These are phyloP conservation scores for Drosophila incognita DNA, from an alignment of 2,888 invertebrate species.

Conservation along the genomic window DNA sequence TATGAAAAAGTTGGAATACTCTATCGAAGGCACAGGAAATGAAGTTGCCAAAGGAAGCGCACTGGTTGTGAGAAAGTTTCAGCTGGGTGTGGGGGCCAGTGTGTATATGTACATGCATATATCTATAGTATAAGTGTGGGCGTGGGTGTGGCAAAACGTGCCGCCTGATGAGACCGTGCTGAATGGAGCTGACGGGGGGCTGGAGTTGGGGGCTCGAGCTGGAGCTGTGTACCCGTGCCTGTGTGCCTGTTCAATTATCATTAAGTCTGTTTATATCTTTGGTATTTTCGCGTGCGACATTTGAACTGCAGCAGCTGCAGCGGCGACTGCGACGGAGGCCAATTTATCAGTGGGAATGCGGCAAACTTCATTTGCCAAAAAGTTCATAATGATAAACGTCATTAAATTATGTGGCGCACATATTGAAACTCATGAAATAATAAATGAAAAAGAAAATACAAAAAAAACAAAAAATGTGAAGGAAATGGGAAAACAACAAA, in stretches of 20 bases:
- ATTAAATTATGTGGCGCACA: slow-evolving; percentile 67
- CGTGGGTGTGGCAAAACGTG: slow-evolving; percentile 68
- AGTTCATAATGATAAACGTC: slow-evolving; percentile 43
- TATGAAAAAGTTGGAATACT: slow-evolving; percentile 17
- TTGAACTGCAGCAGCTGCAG: slow-evolving; percentile 44
- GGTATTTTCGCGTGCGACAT: slow-evolving; percentile 49
- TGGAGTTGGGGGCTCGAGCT: neutral
- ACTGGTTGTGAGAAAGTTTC: slow-evolving; percentile 25
- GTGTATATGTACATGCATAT: slow-evolving; percentile 6
- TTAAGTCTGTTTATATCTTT: slow-evolving; percentile 50
- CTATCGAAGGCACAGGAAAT: slow-evolving; percentile 45
- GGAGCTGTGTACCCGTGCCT: slow-evolving; percentile 1
- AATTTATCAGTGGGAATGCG: slow-evolving; percentile 40
- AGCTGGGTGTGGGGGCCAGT: slow-evolving; percentile 39
- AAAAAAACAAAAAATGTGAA: slow-evolving; percentile 2
- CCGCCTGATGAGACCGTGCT: slow-evolving; percentile 20
- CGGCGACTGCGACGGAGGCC: neutral
- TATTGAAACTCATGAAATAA: slow-evolving; percentile 59
- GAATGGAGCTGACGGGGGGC: neutral
- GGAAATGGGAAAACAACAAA: slow-evolving; percentile 37
- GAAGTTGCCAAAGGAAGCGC: slow-evolving; percentile 48
- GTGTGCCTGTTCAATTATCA: slow-evolving; percentile 50
- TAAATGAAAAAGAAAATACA: slow-evolving; percentile 26
- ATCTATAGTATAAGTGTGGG: slow-evolving; percentile 43
- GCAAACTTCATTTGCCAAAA: slow-evolving; percentile 40